Conservation (phyloP, 2,888 invertebrate genomes). For the Drosophila imparisetae region DNA sequence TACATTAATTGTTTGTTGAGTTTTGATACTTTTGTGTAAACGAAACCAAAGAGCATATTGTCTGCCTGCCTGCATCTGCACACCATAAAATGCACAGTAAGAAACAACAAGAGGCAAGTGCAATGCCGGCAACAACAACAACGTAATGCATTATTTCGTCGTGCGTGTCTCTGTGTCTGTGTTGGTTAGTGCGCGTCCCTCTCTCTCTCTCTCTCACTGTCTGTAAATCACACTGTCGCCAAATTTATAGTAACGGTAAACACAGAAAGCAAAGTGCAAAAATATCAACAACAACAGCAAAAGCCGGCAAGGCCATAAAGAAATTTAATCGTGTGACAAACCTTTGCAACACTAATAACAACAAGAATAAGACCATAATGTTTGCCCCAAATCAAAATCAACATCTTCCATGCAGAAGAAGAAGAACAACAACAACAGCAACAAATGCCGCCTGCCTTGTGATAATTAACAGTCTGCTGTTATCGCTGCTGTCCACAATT, state of each 20-base stretch:
- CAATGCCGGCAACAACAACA: slow-evolving; percentile 58
- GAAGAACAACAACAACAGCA: slow-evolving; percentile 45
- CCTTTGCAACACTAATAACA: slow-evolving; percentile 23
- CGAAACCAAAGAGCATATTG: slow-evolving; percentile 54
- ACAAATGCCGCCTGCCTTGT: slow-evolving; percentile 53
- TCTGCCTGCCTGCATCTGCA: slow-evolving; percentile 43
- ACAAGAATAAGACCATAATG: slow-evolving; percentile 42
- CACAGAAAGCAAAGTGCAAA: slow-evolving; percentile 52
- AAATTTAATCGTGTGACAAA: slow-evolving; percentile 45
- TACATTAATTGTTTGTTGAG: slow-evolving; percentile 55
- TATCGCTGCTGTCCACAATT: slow-evolving; percentile 42
- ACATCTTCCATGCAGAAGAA: slow-evolving; percentile 48
- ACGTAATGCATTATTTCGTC: slow-evolving; percentile 57
- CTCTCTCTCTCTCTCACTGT: slow-evolving; percentile 18
- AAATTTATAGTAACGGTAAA: slow-evolving; percentile 52
- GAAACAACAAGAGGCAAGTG: slow-evolving; percentile 51
- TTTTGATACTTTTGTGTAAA: slow-evolving; percentile 43
- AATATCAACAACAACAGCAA: slow-evolving; percentile 28
- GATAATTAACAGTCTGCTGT: slow-evolving; percentile 58
- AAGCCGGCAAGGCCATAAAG: slow-evolving; percentile 52
- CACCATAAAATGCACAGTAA: slow-evolving; percentile 57
- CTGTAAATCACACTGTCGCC: slow-evolving; percentile 11
- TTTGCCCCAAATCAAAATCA: slow-evolving; percentile 26
- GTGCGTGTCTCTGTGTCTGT: slow-evolving; percentile 26
- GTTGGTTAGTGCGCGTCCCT: slow-evolving; percentile 40